These are phyloP conservation scores for Indri indri DNA, from an alignment of 2,113 vertebrate genomes.

Conservation along the genomic window DNA sequence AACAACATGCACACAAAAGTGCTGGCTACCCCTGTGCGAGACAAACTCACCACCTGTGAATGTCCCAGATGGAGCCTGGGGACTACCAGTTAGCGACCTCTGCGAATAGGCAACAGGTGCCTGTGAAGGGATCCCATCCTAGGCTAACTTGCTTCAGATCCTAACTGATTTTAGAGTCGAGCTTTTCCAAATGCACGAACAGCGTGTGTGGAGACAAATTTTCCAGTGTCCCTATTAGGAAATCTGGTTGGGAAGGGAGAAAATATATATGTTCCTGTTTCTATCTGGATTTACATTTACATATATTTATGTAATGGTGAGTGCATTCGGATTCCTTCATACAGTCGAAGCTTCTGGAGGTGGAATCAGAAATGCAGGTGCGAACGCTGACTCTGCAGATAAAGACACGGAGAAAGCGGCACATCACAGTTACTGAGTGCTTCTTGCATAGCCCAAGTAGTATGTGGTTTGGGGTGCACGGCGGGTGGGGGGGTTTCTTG, in stretches of 20 bases:
- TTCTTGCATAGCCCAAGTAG: background rate
- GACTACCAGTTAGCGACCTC: background rate
- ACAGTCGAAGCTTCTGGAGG: background rate
- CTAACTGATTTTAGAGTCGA: background rate
- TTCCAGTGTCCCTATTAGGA: background rate
- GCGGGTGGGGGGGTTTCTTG: background rate
- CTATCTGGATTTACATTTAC: background rate
- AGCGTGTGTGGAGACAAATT: background rate
- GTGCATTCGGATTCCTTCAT: background rate
- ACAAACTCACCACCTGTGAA: background rate
- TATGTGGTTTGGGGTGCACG: background rate
- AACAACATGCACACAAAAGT: no score
- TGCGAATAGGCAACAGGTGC: background rate
- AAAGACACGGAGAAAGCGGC: background rate
- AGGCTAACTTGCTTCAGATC: background rate
- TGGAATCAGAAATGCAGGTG: background rate
- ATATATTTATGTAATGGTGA: background rate
- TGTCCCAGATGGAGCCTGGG: background rate
- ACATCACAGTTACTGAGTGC: background rate
- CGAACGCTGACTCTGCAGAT: background rate
- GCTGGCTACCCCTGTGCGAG: background rate
- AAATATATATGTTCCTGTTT: background rate
- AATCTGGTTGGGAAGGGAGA: background rate
- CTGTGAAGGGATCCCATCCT: background rate
- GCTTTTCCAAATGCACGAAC: background rate